Percentiles rank a stretch among this genome's conserved stretches.
phyloP scores from a whole-genome alignment of 2,113 vertebrate species.

The Eclectus roratus region DNA sequence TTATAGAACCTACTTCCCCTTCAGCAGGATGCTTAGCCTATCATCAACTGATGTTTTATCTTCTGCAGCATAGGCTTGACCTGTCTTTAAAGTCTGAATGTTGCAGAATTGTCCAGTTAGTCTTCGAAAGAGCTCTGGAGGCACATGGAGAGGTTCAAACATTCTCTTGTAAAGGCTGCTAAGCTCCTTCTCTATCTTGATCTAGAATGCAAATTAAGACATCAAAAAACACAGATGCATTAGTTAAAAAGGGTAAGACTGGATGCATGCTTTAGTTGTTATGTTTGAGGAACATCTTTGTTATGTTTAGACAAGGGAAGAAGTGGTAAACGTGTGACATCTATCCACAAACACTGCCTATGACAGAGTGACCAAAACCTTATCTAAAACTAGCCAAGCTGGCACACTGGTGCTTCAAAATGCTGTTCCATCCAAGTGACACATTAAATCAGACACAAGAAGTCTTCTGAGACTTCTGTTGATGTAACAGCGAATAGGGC shows the following conservation, averaged over 20 bases:
- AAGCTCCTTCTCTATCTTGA: conserved; percentile 94
- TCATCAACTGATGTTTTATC: conserved; percentile 97
- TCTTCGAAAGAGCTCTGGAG: conserved; percentile 90
- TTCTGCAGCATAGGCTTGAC: conserved; percentile 91
- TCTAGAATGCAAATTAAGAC: conserved; percentile 75
- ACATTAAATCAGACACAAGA: not conserved
- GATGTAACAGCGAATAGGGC: not conserved
- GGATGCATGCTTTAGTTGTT: not conserved
- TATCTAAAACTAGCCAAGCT: not conserved
- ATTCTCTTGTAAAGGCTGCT: conserved; percentile 88
- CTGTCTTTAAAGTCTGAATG: conserved; percentile 89
- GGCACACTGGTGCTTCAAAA: not conserved
- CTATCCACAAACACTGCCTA: not conserved
- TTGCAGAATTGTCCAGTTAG: conserved; percentile 96
- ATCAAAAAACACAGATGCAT: not conserved
- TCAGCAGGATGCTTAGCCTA: conserved; percentile 93
- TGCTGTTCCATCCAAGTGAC: not conserved
- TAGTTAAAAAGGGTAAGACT: not conserved
- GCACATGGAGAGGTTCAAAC: conserved; percentile 94
- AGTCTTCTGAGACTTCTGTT: not conserved
- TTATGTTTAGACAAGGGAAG: not conserved
- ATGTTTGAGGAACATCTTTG: not conserved
- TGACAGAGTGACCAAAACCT: not conserved
- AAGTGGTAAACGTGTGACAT: not conserved
- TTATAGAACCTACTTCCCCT: conserved; percentile 87